Evolutionary conservation across 2,888 invertebrate genomes (phyloP).

Genomic region (Athalia rosae): DNA sequence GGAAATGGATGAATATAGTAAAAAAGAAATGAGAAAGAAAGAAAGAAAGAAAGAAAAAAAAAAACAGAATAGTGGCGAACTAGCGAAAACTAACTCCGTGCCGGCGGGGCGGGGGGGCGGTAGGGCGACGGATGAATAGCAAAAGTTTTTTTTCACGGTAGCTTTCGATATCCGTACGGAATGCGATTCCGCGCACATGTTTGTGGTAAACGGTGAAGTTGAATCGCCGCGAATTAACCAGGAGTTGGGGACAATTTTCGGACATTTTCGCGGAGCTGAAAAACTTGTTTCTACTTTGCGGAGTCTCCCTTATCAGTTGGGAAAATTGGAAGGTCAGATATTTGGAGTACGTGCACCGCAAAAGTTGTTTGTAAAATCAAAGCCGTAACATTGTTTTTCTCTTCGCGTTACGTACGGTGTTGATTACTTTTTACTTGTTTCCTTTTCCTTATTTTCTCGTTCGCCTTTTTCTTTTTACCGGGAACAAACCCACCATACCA

Average conservation of each 20-base stretch:
- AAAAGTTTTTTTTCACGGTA: conserved; percentile 17
- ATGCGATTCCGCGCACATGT: background rate
- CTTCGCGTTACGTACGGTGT: too few relatives aligned
- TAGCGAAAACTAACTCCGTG: conserved; percentile 12
- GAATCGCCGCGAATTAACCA: conserved; percentile 29
- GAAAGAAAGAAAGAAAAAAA: background rate
- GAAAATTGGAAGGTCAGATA: conserved; percentile 17
- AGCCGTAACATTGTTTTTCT: too few relatives aligned
- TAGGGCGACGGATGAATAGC: conserved; percentile 8
- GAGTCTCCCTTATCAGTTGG: background rate
- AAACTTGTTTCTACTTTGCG: background rate
- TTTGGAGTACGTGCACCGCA: background rate
- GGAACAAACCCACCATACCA: background rate
- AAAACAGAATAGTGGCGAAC: background rate
- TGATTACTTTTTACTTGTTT: background rate
- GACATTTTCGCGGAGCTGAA: conserved; percentile 10
- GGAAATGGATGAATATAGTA: background rate
- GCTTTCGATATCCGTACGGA: background rate
- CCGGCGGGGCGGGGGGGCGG: background rate
- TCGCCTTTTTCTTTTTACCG: background rate
- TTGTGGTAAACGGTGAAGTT: conserved; percentile 2
- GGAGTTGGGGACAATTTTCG: conserved; percentile 31
- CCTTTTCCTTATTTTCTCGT: background rate
- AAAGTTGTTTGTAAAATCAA: too few relatives aligned
- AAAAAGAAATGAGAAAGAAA: background rate